Evolutionary conservation across 1,140 invertebrate genomes (phyloP), one percentile per base, ranked within the genome.

Genomic region (Centruroides vittatus): DNA sequence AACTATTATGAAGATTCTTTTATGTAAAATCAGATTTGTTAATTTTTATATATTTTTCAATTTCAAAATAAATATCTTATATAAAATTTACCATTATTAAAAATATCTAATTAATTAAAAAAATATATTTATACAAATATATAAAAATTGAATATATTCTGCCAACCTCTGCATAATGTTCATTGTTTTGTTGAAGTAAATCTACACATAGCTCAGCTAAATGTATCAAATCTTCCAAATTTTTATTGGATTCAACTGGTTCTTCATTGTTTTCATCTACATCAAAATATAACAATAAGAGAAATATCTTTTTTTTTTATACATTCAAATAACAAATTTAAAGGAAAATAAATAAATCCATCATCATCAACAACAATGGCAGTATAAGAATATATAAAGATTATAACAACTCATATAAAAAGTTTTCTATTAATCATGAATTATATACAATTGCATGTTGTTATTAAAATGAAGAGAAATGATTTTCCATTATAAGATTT

Each of bases 101-200:
- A n/a, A 49, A 10, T 49, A 49, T 49, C 48, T 10, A 9, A 10
- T 10, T 10, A 49, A 49, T 49, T 10, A 49, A n/a, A n/a, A n/a
- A 49, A 9, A 3, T 51, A 51, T 51, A 13, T 34, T 51, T 41
- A 62, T 41, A 41, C 8, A 58, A 13, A 23, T 8, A 64, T n/a
- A 57, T 57, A 23, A n/a, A 53, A 48, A 55, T 35, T n/a, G 5
- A 12, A 50, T 11, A 7, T 23, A 41, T 47, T 41, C 34, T 55
- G 23, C 78, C 81, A 85, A 99, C 96, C 90, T 99, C 95, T 64
- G 94, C 93, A 79, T 99, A 98, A 76, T 98, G 93, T 75, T 99
- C 96, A 78, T 99, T 95, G 73, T 99, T 99, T 76, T 99, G 96
- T 74, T 98, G 95, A 52, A 99, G 77, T 10, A 99, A 81, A 75